Evolutionary conservation across 2,113 vertebrate genomes (phyloP), one percentile per base, ranked within the genome.

Genomic region (Centropristis striata): DNA sequence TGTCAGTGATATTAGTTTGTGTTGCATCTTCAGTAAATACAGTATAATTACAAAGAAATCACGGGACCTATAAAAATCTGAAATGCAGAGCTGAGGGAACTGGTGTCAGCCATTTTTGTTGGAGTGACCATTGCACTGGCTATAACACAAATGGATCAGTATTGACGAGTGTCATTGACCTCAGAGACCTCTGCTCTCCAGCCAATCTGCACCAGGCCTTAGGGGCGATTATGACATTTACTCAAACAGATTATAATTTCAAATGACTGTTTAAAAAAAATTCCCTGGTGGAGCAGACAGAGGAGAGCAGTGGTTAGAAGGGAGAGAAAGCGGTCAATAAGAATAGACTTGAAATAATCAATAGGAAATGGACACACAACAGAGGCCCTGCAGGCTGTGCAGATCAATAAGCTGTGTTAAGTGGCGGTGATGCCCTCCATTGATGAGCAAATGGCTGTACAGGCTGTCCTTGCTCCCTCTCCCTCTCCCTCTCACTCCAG

Each of bases 181-280:
- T 91, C 77, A 11, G 91, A 87, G 94, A 91, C 90, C 92, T 84
- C 87, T 90, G 92, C 90, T 93, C 91, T 92, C 90, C 13, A 86
- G 89, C 92, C 91, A 92, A 94, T 92, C 92, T 87, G 87, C 87
- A 68, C 71, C 81, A 84, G 90, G 91, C 93, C 93, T 94, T 88
- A 63, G 90, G 93, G 92, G 93, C 93, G 91, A 95, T 95, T 96
- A 96, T 95, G 93, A 96, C 94, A 95, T 95, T 95, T 95, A 95
- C 94, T 91, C 86, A 86, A 75, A 88, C 75, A 93, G 94, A 95
- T 96, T 95, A 95, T 95, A 94, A 95, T 96, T 96, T 95, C 93
- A 95, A 95, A 95, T 95, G 91, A 93, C 92, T 94, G 91, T 93
- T 95, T 94, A 92, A 93, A 95, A 90, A 90, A 88, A 91, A 87